Percentiles rank a stretch among this genome's conserved stretches.
Conservation (phyloP, 2,888 invertebrate species). For the Ectemnius continuus region DNA sequence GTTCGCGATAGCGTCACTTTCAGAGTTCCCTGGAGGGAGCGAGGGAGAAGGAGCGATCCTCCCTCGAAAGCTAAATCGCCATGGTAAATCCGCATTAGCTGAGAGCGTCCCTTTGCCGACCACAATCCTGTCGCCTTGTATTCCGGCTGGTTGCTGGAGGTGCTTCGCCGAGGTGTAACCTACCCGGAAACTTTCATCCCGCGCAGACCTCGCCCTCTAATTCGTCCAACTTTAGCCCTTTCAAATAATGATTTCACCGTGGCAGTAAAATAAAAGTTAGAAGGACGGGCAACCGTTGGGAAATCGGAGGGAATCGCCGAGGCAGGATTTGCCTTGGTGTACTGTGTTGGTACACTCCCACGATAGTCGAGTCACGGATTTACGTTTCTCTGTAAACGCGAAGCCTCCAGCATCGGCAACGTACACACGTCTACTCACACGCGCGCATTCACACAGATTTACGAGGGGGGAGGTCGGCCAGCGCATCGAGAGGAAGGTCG, state of each 20-base stretch:
- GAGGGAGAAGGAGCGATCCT: background rate
- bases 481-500: conserved; percentile 22
- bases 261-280: no score
- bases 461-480: no score
- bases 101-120: conserved; percentile 22
- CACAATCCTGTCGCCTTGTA: conserved; percentile 23
- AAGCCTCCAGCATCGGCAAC: conserved; percentile 14
- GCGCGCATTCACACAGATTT: conserved; percentile 18
- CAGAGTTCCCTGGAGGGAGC: background rate
- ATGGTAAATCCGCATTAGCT: conserved; percentile 6
- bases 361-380: conserved; percentile 41
- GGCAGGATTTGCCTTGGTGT: background rate
- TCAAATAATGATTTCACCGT: no score
- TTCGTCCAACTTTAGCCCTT: no score
- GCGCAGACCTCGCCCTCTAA: background rate
- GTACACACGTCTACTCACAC: conserved; percentile 9
- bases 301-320: background rate
- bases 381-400: conserved; percentile 40
- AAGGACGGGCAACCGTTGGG: background rate
- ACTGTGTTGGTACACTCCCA: conserved; percentile 14
- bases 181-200: background rate
- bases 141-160: background rate
- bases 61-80: background rate
- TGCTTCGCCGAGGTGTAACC: background rate
- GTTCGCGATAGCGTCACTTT: background rate